These are phyloP conservation scores for Eidolon helvum DNA, from an alignment of 2,113 vertebrate genomes.

Conservation along the genomic window DNA sequence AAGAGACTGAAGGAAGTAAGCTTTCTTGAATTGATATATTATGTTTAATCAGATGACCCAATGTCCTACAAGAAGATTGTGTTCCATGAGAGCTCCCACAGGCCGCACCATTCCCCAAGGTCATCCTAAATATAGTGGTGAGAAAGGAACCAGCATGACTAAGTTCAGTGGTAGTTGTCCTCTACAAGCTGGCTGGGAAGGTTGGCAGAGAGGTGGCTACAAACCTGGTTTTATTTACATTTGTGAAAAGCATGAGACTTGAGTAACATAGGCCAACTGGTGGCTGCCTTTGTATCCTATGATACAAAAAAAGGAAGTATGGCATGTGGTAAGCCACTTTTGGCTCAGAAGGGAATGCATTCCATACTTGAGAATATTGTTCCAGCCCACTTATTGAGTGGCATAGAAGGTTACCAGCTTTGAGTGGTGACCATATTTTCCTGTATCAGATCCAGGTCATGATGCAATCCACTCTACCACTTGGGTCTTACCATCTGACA, in stretches of 20 bases:
- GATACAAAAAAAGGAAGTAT: neutral
- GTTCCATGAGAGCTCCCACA: neutral
- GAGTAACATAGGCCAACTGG: neutral
- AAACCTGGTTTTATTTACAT: neutral
- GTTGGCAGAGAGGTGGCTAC: neutral
- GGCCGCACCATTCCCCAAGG: neutral
- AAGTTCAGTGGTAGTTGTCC: neutral
- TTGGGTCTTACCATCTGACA: neutral
- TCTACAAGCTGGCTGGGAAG: neutral
- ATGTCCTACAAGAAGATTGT: neutral
- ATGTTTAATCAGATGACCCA: neutral
- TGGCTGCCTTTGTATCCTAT: neutral
- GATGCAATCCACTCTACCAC: neutral
- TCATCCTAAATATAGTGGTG: neutral
- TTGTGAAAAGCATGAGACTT: no score
- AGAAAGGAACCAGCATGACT: neutral
- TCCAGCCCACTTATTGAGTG: neutral
- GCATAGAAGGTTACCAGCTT: no score
- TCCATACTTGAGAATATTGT: neutral
- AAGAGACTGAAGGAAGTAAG: neutral
- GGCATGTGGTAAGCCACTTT: neutral
- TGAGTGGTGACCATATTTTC: neutral
- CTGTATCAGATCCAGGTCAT: neutral
- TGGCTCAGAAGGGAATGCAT: neutral
- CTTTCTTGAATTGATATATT: neutral